phyloP scores from a whole-genome alignment of 2,797 vertebrate genomes.

The Sardinella longiceps region DNA sequence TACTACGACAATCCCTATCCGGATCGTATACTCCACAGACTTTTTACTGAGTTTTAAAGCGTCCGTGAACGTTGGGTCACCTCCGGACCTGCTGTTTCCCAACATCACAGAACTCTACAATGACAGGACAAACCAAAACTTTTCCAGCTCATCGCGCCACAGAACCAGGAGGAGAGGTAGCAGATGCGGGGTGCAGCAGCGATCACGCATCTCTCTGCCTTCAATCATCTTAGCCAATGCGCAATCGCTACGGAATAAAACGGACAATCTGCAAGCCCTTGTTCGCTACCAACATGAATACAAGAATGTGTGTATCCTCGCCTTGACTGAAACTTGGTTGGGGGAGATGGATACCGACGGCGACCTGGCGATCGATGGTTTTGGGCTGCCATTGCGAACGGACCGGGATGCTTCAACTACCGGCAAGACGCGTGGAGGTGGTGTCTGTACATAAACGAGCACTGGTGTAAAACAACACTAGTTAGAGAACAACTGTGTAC shows the following conservation, averaged over 20 bases:
- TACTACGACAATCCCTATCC: background rate
- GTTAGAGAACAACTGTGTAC: constrained; percentile 22
- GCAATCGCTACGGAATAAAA: no score
- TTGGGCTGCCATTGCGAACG: background rate
- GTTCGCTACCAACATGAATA: no score
- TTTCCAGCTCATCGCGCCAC: background rate
- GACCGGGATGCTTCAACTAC: constrained; percentile 6
- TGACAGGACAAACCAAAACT: background rate
- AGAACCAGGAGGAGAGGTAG: background rate
- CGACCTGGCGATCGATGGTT: constrained; percentile 17
- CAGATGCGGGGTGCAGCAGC: no score
- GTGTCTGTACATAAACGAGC: constrained; percentile 21
- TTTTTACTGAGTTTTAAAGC: background rate
- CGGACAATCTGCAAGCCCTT: no score
- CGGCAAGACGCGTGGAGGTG: background rate
- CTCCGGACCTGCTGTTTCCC: background rate
- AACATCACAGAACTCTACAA: background rate
- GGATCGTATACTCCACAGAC: background rate
- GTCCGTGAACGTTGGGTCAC: background rate
- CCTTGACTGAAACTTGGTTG: constrained; percentile 11
- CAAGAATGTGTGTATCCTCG: background rate
- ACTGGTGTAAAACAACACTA: constrained; percentile 8
- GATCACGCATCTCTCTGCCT: no score
- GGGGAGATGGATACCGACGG: constrained; percentile 10
- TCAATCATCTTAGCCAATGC: no score